phyloP scores from a whole-genome alignment of 2,113 vertebrate species.

The Panthera leo region DNA sequence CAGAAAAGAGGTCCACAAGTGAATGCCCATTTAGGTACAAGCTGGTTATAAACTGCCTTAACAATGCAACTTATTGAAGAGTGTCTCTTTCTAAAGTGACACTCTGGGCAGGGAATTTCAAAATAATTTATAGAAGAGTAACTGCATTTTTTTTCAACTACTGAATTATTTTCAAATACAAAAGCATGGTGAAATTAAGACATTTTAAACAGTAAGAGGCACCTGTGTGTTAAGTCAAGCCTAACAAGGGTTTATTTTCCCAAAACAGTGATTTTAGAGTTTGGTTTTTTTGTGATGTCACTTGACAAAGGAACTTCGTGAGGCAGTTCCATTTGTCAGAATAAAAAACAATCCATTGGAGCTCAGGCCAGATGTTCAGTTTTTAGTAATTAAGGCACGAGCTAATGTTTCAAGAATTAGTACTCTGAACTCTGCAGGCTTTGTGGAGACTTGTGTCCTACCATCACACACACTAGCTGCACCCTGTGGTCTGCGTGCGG shows the following conservation, averaged over 20 bases:
- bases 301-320: constrained; percentile 43
- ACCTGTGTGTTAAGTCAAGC: constrained; percentile 58
- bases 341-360: constrained; percentile 50
- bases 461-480: constrained; percentile 37
- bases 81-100: constrained; percentile 76
- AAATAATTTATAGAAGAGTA: constrained; percentile 68
- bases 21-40: constrained; percentile 81
- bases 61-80: constrained; percentile 75
- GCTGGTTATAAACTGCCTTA: constrained; percentile 76
- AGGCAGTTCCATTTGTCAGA: constrained; percentile 35
- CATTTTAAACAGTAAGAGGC: constrained; percentile 70
- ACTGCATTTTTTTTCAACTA: constrained; percentile 75
- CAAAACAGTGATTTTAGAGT: constrained; percentile 43
- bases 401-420: neutral
- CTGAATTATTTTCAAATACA: constrained; percentile 65
- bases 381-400: constrained; percentile 49
- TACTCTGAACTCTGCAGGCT: constrained; percentile 30
- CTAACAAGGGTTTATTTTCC: constrained; percentile 53
- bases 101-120: constrained; percentile 78
- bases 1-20: constrained; percentile 83
- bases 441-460: constrained; percentile 75
- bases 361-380: constrained; percentile 52
- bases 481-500: neutral
- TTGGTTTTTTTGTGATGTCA: constrained; percentile 18
- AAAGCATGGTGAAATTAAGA: constrained; percentile 74